Evolutionary conservation across 2,113 vertebrate genomes (phyloP), one percentile per base, ranked within the genome.

Genomic region (Orthochromis malagaraziensis): DNA sequence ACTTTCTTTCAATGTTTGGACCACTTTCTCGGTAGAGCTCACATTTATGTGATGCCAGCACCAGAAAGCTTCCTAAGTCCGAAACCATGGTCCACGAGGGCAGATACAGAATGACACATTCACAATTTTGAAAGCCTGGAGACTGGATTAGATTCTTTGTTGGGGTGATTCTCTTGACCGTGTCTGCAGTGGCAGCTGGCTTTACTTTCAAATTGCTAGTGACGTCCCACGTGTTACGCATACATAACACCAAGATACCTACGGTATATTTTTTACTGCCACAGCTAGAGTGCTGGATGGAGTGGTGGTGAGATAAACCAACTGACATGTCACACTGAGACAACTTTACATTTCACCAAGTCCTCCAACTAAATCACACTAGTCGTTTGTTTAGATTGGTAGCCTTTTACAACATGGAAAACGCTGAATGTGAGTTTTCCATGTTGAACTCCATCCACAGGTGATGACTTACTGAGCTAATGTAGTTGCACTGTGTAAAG

Each of bases 1-100:
- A 75, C 77, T 75, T 70, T 55, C 63, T 35, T 83, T 14, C 31
- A 63, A 38, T 5, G 88, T 24, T 35, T 63, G 88, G 79, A 85
- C n/a, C 63, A 73, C 68, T 86, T 87, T 91, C 54, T 68, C 53
- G 73, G 81, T 86, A 84, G 38, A 83, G 47, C 82, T 19, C n/a
- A 12, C 19, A 86, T 47, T 82, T 77, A 68, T 24, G 31, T 55
- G 19, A 54, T 83, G 83, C 81, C 83, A 84, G 81, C 58, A 82
- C 80, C 73, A 58, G 53, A 93, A 47, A 87, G 87, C 84, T 88
- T 53, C 55, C 58, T 4, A 85, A 87, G 85, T 88, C 87, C 79
- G 9, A 58, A 68, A 79, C 68, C 75, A 81, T 86, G 10, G 10
- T 65, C 33, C 33, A 65, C 9, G 1, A 65, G 4, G 60, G 60